A percentile compares a stretch with the other conserved stretches of the same genome.
Conservation (phyloP, 2,797 vertebrate genomes). For the Malurus leucopterus region DNA sequence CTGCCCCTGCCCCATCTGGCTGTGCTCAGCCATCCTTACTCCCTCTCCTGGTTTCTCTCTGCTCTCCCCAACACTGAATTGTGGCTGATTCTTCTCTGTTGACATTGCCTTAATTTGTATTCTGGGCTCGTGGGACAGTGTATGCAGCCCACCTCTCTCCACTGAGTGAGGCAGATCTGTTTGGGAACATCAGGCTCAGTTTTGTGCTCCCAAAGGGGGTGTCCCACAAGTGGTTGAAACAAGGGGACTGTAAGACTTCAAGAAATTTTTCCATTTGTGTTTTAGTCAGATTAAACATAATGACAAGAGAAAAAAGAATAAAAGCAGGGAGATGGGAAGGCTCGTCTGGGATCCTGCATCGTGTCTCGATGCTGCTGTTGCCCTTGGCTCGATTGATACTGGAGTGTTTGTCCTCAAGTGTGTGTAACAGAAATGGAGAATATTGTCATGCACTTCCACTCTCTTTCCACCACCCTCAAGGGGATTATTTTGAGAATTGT, state of each 20-base stretch:
- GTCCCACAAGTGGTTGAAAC: not conserved
- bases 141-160: not conserved
- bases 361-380: not conserved
- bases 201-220: not conserved
- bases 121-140: not conserved
- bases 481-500: not conserved
- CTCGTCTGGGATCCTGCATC: not conserved
- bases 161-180: not conserved
- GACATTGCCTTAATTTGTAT: not conserved
- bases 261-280: not conserved
- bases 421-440: not conserved
- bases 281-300: not conserved
- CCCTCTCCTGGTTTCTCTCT: not conserved
- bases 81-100: not conserved
- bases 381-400: not conserved
- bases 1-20: not conserved
- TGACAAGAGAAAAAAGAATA: not conserved
- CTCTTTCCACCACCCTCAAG: not conserved
- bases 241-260: not conserved
- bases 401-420: not conserved
- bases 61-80: not conserved
- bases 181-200: not conserved
- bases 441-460: not conserved
- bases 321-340: fast-evolving
- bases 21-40: not conserved